A percentile compares a stretch with the other conserved stretches of the same genome.
Evolutionary conservation across 1,140 invertebrate genomes (phyloP).

Genomic region (Bradynema listronoti): DNA sequence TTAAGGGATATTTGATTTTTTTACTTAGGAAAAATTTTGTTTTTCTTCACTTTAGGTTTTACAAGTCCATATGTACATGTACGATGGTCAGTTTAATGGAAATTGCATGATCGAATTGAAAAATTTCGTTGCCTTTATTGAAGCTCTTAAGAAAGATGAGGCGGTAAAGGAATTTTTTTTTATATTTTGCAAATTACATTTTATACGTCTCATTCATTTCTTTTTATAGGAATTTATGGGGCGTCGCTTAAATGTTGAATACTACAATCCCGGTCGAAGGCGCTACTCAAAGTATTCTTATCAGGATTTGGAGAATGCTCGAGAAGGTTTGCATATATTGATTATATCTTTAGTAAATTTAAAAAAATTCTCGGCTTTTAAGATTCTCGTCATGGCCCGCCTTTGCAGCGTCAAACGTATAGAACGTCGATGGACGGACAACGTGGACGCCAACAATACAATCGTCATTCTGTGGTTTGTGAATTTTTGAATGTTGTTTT

Average conservation of each 20-base stretch:
- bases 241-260: neutral
- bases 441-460: too few relatives aligned
- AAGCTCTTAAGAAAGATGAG: slow-evolving; percentile 2
- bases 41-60: neutral
- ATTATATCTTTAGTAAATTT: neutral
- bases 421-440: too few relatives aligned
- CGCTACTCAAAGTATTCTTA: neutral
- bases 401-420: too few relatives aligned
- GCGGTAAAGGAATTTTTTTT: neutral
- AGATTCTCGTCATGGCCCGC: too few relatives aligned
- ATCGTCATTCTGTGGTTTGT: too few relatives aligned
- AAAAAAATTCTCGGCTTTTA: neutral
- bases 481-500: neutral
- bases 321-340: neutral
- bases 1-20: too few relatives aligned
- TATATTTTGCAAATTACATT: neutral
- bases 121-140: neutral
- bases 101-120: neutral
- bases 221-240: neutral
- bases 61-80: neutral
- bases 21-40: too few relatives aligned
- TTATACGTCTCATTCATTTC: neutral
- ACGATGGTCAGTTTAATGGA: neutral
- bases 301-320: slow-evolving; percentile 2
- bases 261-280: neutral